These are phyloP conservation scores for Chrysodeixis includens DNA, from an alignment of 2,888 invertebrate species.

Conservation along the genomic window DNA sequence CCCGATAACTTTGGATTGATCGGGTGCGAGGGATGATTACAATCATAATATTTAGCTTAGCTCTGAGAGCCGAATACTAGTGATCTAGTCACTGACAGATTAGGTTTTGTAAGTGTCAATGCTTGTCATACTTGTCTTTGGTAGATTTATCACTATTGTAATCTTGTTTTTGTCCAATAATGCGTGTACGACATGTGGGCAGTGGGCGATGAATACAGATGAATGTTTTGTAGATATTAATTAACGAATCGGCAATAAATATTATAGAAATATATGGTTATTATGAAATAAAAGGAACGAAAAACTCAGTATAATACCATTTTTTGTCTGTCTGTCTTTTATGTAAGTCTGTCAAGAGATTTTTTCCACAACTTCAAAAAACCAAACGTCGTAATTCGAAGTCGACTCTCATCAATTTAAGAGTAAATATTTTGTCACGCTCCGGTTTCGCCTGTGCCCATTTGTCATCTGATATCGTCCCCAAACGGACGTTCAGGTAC, in stretches of 20 bases:
- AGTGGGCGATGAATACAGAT: no score
- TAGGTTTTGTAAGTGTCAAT: not conserved
- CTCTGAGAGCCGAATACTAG: not conserved
- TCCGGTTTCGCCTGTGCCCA: conserved; percentile 33
- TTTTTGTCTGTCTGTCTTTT: no score
- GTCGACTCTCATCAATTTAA: conserved; percentile 11
- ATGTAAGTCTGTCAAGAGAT: no score
- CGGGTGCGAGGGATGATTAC: not conserved
- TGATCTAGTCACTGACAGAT: not conserved
- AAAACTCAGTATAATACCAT: no score
- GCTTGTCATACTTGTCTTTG: no score
- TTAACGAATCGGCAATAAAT: no score
- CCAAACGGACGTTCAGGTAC: conserved; percentile 33
- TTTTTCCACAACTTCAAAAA: not conserved
- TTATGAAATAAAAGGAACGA: no score
- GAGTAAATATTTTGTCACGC: conserved; percentile 35
- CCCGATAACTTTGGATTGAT: not conserved
- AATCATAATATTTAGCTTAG: conserved; percentile 4
- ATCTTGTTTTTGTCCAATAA: not conserved
- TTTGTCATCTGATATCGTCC: conserved; percentile 52
- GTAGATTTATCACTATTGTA: not conserved
- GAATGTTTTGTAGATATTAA: no score
- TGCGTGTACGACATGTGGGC: no score
- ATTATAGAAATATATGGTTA: no score
- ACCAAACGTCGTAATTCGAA: not conserved